Conservation (phyloP, 2,797 vertebrate species). For the Acanthopagrus latus region DNA sequence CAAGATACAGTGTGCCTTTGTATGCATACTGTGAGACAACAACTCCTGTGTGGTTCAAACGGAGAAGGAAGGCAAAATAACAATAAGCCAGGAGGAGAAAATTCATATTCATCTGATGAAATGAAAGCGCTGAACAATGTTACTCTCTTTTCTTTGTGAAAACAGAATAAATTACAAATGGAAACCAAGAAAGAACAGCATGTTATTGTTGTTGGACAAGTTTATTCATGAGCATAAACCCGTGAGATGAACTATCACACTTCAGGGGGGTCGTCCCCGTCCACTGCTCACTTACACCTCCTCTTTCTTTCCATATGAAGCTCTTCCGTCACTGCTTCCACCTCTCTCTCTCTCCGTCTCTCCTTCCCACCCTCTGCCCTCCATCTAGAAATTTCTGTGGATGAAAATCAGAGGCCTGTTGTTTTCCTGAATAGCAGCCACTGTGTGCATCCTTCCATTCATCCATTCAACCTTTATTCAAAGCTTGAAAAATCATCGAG, state of each 20-base stretch:
- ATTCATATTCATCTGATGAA: constrained; percentile 15
- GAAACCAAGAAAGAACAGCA: constrained; percentile 10
- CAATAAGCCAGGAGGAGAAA: neutral
- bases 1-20: neutral
- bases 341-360: neutral
- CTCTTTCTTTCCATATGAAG: neutral
- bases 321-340: neutral
- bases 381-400: neutral
- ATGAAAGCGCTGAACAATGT: neutral
- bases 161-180: constrained; percentile 13
- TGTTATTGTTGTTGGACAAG: neutral
- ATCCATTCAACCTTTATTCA: no score
- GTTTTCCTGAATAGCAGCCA: neutral
- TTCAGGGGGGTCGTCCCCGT: no score
- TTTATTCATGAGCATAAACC: no score
- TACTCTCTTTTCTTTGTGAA: constrained; percentile 2
- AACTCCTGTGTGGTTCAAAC: constrained; percentile 4
- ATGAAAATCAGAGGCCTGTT: constrained; percentile 16
- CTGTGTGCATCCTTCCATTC: neutral
- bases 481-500: neutral
- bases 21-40: neutral
- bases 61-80: neutral
- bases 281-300: neutral
- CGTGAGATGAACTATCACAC: no score
- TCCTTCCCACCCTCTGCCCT: neutral